Evolutionary conservation across 2,888 invertebrate genomes (phyloP).

Genomic region (Leucania comma): DNA sequence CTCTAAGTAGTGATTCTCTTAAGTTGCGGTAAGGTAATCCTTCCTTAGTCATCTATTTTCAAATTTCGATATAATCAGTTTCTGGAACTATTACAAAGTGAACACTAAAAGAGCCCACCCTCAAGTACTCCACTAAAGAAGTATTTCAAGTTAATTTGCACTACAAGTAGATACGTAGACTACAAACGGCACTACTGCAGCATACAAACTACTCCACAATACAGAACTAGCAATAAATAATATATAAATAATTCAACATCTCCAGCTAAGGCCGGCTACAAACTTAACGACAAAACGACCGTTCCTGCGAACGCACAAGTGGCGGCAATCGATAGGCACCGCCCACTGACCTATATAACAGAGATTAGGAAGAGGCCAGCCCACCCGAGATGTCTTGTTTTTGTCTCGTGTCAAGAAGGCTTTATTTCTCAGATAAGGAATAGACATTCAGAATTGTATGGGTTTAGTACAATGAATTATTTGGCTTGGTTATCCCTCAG

Average conservation of each 20-base stretch:
- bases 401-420: slow-evolving; percentile 68
- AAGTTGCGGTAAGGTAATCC: not conserved
- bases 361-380: slow-evolving; percentile 66
- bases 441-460: slow-evolving; percentile 49
- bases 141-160: slow-evolving; percentile 1
- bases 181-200: slow-evolving; percentile 31
- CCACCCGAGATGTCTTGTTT: slow-evolving; percentile 65
- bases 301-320: slow-evolving; percentile 83
- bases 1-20: not conserved
- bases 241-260: slow-evolving; percentile 68
- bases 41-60: not conserved
- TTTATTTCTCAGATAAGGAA: slow-evolving; percentile 62
- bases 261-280: slow-evolving; percentile 63
- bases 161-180: slow-evolving; percentile 6
- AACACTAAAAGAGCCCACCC: not conserved
- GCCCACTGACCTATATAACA: slow-evolving; percentile 76
- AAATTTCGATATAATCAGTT: not conserved
- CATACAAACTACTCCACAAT: slow-evolving; percentile 50
- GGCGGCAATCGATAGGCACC: slow-evolving; percentile 87
- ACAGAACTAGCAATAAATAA: slow-evolving; percentile 60
- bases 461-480: slow-evolving; percentile 53
- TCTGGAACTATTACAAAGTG: too few relatives aligned
- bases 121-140: not conserved
- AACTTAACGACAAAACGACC: slow-evolving; percentile 64
- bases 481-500: slow-evolving; percentile 34